Base-by-base conservation (phyloP, 2,113 vertebrate species). In the Dunckerocampus dactyliophorus region DNA sequence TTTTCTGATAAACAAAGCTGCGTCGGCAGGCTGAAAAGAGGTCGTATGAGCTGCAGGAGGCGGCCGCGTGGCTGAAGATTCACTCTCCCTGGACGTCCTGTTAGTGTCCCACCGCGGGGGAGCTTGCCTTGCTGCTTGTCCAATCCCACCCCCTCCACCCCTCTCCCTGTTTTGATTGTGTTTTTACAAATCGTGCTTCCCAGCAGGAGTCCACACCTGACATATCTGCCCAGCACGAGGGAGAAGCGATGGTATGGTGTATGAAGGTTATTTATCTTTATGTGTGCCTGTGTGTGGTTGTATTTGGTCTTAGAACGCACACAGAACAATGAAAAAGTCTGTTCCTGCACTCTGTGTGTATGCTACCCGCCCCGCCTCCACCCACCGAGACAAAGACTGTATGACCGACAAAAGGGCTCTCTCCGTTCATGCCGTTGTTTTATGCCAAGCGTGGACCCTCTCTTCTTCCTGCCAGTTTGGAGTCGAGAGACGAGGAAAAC, bases 101-200 rank as follows among this genome's bases (percentile, higher is more conserved):
- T 71, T 86, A 84, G 85, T 77, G 69, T 80, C 65, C 78, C 68
- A 62, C 74, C 59, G 19, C 72, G 69, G 84, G 79, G 77, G 67
- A 57, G 71, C 82, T 66, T 22, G 64, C 75, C 65, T 51, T 24
- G 55, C 51, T 48, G 62, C 74, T 71, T 66, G 49, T 28, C 67
- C 54, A 68, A 45, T 54, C 67, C 57, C 62, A 28, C 60, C 74
- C 37, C 21, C 20, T 76, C 76, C 56, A 68, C 63, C 42, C 58
- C 4, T 67, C 62, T 85, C 84, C 85, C 76, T 72, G 83, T 85
- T 83, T 88, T 85, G 81, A 84, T 82, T 66, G 72, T 81, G 47
- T 78, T 79, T 76, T 83, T 73, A 74, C 64, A 77, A 84, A 87
- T 88, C 77, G 69, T 13, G 3, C 58, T 65, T 77, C 84, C 60